Evolutionary conservation across 2,113 vertebrate genomes (phyloP).

Genomic region (Brienomyrus longianalis): DNA sequence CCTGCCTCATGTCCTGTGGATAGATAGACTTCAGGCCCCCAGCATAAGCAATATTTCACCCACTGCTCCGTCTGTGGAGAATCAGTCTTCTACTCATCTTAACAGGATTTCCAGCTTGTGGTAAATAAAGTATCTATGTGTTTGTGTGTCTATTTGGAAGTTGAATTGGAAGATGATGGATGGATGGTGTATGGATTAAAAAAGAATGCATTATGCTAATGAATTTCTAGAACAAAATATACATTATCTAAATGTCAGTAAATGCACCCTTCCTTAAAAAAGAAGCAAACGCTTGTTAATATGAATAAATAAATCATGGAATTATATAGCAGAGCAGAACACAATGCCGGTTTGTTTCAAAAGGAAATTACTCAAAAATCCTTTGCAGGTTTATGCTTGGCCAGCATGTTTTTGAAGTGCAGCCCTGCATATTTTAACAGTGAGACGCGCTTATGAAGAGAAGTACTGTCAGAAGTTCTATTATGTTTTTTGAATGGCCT

Average conservation of each 20-base stretch:
- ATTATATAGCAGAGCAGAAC: background rate
- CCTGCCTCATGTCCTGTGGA: background rate
- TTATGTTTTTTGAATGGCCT: slow-evolving; percentile 4
- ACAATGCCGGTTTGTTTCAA: slow-evolving; percentile 3
- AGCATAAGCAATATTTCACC: background rate
- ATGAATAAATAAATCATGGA: background rate
- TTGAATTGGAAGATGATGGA: background rate
- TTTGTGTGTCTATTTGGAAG: background rate
- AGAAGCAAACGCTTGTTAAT: background rate
- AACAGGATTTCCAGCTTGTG: background rate
- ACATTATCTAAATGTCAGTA: background rate
- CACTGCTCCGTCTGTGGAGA: background rate
- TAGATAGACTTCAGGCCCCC: background rate
- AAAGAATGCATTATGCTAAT: background rate
- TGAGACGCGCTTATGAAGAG: background rate
- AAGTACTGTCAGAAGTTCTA: background rate
- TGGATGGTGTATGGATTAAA: background rate
- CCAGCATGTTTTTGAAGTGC: slow-evolving; percentile 7
- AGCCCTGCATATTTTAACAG: background rate
- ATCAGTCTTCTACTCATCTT: background rate
- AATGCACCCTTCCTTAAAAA: background rate
- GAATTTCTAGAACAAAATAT: background rate
- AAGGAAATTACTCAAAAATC: slow-evolving; percentile 9
- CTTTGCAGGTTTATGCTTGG: slow-evolving; percentile 7
- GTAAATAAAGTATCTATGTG: background rate